Percentiles rank a stretch among this genome's conserved stretches.
These are phyloP conservation scores for Prochilodus magdalenae DNA, from an alignment of 2,113 vertebrate genomes.

Conservation along the genomic window DNA sequence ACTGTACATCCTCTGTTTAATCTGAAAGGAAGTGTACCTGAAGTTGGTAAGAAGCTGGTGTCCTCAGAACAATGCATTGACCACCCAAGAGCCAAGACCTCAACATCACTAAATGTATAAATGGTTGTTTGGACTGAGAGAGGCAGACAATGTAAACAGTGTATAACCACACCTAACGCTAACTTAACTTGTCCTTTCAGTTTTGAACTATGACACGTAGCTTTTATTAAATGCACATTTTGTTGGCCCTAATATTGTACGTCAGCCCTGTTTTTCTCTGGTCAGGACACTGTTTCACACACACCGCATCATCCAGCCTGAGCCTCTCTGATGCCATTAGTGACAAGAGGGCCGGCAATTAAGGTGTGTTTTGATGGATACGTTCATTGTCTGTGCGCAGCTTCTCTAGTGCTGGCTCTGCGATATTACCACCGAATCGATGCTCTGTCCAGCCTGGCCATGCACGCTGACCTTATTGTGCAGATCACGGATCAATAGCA, in stretches of 20 bases:
- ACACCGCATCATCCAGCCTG: conserved; percentile 27
- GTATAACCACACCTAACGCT: too few species aligned
- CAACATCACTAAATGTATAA: too few species aligned
- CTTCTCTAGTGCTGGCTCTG: conserved; percentile 18
- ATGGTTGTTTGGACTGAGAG: too few species aligned
- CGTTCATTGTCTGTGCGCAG: conserved; percentile 54
- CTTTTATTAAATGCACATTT: neutral
- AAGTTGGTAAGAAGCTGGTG: too few species aligned
- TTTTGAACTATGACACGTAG: too few species aligned
- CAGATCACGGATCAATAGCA: conserved; percentile 56
- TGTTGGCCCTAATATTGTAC: neutral
- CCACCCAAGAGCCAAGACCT: too few species aligned
- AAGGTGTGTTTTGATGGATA: conserved; percentile 60
- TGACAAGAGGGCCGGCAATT: conserved; percentile 57
- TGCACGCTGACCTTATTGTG: conserved; percentile 47
- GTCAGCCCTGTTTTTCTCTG: neutral
- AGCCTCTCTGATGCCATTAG: conserved; percentile 64
- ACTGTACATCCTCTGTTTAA: too few species aligned
- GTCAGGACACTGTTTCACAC: neutral
- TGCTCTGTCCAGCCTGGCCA: conserved; percentile 35
- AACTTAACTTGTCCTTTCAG: too few species aligned
- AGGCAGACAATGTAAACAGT: too few species aligned
- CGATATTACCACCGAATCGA: conserved; percentile 49
- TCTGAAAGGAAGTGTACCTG: too few species aligned
- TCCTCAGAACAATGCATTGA: too few species aligned